Evolutionary conservation across 2,888 invertebrate genomes (phyloP).

Genomic region (Microdon myrmicae): DNA sequence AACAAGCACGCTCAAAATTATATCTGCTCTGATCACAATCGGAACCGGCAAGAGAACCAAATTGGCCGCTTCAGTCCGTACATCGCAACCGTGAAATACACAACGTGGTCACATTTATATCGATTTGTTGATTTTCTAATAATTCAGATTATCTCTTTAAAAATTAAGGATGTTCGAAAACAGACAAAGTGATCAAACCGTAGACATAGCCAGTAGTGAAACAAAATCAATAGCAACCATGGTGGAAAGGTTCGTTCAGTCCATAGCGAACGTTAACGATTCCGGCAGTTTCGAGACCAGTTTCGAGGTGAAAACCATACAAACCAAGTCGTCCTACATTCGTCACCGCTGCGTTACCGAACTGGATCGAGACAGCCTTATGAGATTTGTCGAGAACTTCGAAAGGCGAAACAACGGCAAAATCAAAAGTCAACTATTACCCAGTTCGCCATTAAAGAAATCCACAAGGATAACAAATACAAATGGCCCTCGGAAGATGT

Average conservation of each 20-base stretch:
- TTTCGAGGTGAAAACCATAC: conserved; percentile 63
- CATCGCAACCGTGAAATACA: conserved; percentile 31
- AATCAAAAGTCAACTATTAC: conserved; percentile 7
- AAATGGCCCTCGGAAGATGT: conserved; percentile 20
- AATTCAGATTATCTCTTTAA: too few species aligned
- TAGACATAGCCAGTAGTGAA: too few species aligned
- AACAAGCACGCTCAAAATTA: conserved; percentile 35
- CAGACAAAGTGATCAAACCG: conserved; percentile 24
- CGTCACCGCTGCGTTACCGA: conserved; percentile 62
- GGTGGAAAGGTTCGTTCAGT: conserved; percentile 64
- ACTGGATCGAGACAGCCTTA: conserved; percentile 61
- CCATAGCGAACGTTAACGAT: conserved; percentile 63
- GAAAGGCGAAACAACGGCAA: conserved; percentile 57
- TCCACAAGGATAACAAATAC: conserved; percentile 1
- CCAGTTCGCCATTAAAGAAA: conserved; percentile 24
- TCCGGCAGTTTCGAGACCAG: conserved; percentile 66
- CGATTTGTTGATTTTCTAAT: too few species aligned
- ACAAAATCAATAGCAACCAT: conserved; percentile 53
- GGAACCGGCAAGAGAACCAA: conserved; percentile 8
- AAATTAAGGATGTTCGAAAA: conserved; percentile 38
- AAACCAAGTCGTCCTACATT: conserved; percentile 54
- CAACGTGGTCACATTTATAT: conserved; percentile 13
- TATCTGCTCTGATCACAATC: conserved; percentile 31
- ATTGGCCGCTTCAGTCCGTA: conserved; percentile 33
- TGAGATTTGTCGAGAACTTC: conserved; percentile 61